phyloP scores from a whole-genome alignment of 2,888 invertebrate genomes.

The Chrysina gloriosa region DNA sequence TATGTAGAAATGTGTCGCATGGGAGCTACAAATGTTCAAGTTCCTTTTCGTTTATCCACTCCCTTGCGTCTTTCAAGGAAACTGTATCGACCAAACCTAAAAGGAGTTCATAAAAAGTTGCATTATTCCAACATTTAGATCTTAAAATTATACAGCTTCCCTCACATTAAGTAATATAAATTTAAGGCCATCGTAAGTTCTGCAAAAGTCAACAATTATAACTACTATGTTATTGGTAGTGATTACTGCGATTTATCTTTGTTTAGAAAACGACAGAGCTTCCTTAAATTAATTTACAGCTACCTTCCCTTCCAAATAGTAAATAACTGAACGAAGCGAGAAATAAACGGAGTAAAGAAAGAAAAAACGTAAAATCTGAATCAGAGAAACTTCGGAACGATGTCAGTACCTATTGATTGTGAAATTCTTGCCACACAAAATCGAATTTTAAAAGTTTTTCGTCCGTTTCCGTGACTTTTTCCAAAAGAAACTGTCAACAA shows the following conservation, averaged over 20 bases:
- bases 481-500: slow-evolving; percentile 35
- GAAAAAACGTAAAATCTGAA: background rate
- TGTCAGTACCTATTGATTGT: slow-evolving; percentile 19
- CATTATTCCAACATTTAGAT: background rate
- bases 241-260: background rate
- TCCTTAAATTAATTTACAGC: background rate
- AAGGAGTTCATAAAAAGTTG: background rate
- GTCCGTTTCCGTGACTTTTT: slow-evolving; percentile 20
- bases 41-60: slow-evolving; percentile 10
- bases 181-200: background rate
- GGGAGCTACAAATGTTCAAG: slow-evolving; percentile 24
- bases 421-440: slow-evolving; percentile 20
- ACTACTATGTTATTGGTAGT: background rate
- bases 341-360: background rate
- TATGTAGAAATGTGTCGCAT: slow-evolving; percentile 21
- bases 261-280: background rate
- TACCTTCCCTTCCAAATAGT: background rate
- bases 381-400: background rate
- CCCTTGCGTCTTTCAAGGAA: slow-evolving; percentile 3
- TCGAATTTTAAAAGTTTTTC: slow-evolving; percentile 33
- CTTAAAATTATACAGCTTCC: too few species aligned
- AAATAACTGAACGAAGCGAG: background rate
- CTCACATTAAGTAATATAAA: too few species aligned
- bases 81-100: background rate
- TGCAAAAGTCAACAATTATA: background rate